Evolutionary conservation across 1,140 invertebrate genomes (phyloP), one percentile per base, ranked within the genome.

Genomic region (Melanaphis sacchari): DNA sequence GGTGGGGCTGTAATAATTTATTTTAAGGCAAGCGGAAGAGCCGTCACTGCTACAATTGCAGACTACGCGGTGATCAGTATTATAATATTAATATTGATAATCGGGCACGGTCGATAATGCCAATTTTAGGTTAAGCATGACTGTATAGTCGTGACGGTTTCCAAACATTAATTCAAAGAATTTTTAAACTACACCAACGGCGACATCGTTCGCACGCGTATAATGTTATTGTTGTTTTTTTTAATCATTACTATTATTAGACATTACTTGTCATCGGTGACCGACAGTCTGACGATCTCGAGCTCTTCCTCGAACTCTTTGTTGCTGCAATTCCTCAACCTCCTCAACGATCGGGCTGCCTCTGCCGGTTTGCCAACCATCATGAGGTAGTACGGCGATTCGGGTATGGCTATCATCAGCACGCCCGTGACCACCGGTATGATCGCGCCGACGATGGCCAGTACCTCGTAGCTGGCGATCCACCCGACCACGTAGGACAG

Each of bases 401-500:
- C 98, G 0, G 98, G 98, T 95, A 98, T 97, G 88, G 96, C 96
- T 15, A 96, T 91, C 95, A 97, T 97, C 94, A 97, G 96, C 0
- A 96, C 93, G 0, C 97, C 94, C 95, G 98, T 97, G 2, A 96
- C 59, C 2, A 96, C 94, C 0, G 97, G 97, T 54, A 97, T 94
- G 0, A 95, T 95, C 5, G 96, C 95, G 94, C 97, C 97, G 2
- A 96, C 95, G 93, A 97, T 96, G 94, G 97, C 97, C 40, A 98
- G 95, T 3, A 95, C 95, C 40, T 95, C 95, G 95, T 98, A 98
- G 0, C 95, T 95, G 0, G 97, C 96, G 94, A 96, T 97, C 0
- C 97, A 96, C 0, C 98, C 98, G 54, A 98, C 96, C 1, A 95
- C 95, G 94, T 98, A 99, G 0, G 97, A 96, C 46, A 97, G 96